Conservation (phyloP, 2,113 vertebrate species). For the Desmodus rotundus region DNA sequence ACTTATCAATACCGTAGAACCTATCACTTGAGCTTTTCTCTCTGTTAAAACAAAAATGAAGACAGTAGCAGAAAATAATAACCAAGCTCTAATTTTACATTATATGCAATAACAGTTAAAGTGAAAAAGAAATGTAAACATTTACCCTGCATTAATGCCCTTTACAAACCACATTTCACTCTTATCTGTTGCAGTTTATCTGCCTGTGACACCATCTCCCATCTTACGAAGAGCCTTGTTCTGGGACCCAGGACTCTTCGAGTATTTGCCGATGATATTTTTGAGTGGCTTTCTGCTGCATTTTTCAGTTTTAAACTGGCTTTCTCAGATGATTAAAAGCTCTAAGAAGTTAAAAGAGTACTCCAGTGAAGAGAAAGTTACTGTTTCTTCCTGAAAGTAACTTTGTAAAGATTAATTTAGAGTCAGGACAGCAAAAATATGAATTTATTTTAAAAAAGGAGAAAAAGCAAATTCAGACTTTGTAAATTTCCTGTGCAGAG, state of each 20-base stretch:
- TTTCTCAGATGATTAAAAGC: background rate
- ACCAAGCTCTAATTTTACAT: background rate
- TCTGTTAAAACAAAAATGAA: constrained; percentile 20
- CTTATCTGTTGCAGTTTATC: background rate
- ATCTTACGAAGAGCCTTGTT: background rate
- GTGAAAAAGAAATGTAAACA: background rate
- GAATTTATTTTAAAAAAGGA: background rate
- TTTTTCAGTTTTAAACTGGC: background rate
- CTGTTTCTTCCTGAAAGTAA: constrained; percentile 1
- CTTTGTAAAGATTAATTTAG: background rate
- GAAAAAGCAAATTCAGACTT: background rate
- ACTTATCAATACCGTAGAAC: background rate
- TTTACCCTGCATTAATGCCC: background rate
- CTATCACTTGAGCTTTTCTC: background rate
- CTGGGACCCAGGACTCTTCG: background rate
- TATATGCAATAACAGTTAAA: background rate
- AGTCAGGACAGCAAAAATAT: background rate
- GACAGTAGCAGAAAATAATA: background rate
- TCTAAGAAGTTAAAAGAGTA: background rate
- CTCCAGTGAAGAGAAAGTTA: background rate
- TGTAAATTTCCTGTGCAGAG: background rate
- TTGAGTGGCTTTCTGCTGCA: background rate
- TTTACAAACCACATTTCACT: background rate
- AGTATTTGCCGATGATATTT: background rate
- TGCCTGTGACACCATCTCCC: background rate